Base-by-base conservation (phyloP, 2,797 vertebrate species). In the Pterois miles region DNA sequence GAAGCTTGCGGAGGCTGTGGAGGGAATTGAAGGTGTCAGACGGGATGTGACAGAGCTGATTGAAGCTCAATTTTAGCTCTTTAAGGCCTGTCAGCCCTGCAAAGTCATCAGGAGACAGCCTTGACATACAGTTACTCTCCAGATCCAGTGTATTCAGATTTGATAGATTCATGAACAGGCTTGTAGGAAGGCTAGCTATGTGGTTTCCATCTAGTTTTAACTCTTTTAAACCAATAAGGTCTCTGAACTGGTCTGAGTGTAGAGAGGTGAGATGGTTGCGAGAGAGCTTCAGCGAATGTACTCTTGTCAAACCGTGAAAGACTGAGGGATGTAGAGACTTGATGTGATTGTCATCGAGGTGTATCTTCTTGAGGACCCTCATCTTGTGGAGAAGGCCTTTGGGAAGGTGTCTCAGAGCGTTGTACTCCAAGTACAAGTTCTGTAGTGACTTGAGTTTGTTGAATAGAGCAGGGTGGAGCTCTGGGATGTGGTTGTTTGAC, bases 61-160 rank as follows among this genome's bases (percentile, higher is more conserved):
- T 95, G 67, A 84, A 88, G 80, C 88, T 90, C 73, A 94, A 0
- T 14, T 88, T 50, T 22, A 95, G 82, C 16, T 93, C 84, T 71
- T 43, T 84, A 0, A 95, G 76, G 29, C 11, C 2, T 2, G 4
- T 56, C 75, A 91, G 36, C 9, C 82, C 74, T n/a, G 40, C 36
- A 7, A 92, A 91, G 73, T n/a, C 31, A 13, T 71, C 38, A 2
- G 72, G 58, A 6, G 75, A 74, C 69, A 93, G 48, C 27, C 58
- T 73, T 1, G 59, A 57, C 25, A 93, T 74, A 2, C 4, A 13
- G 40, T 94, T 94, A 73, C 83, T 83, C 38, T 85, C 78, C 58
- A 95, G 69, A 36, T 93, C 70, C 22, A 95, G 80, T 1, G 25
- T 80, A 31, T 5, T 71, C 5, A 93, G 84, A 8, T 81, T 80